A percentile compares a stretch with the other conserved stretches of the same genome.
Evolutionary conservation across 2,888 invertebrate genomes (phyloP).

Genomic region (Litoditis marina): DNA sequence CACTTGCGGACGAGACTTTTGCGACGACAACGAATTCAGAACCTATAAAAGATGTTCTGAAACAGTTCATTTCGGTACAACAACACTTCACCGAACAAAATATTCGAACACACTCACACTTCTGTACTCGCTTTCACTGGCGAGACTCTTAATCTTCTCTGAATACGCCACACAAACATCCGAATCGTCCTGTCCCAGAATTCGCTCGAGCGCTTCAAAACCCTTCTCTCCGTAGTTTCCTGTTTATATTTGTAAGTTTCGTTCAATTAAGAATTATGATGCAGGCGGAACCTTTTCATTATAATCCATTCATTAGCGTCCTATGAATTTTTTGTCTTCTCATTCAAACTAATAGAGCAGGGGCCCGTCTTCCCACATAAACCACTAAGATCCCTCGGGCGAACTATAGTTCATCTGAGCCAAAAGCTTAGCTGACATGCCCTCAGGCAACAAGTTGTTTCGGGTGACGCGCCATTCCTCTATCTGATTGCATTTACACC

Average conservation of each 20-base stretch:
- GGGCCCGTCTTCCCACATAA: too few species aligned
- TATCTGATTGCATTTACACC: too few species aligned
- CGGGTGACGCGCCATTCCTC: too few species aligned
- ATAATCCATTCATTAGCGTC: too few species aligned
- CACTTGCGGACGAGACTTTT: conserved; percentile 58
- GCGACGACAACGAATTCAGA: conserved; percentile 34
- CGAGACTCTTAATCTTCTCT: conserved; percentile 67
- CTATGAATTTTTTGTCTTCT: too few species aligned
- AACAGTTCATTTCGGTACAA: neutral
- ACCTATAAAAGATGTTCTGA: conserved; percentile 23
- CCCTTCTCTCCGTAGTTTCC: conserved; percentile 78
- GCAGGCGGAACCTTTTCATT: neutral
- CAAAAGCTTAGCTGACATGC: too few species aligned
- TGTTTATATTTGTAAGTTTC: too few species aligned
- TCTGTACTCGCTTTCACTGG: conserved; percentile 48
- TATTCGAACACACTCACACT: conserved; percentile 13
- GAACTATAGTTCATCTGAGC: too few species aligned
- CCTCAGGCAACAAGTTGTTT: too few species aligned
- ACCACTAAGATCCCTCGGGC: too few species aligned
- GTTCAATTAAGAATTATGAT: neutral
- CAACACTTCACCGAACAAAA: neutral
- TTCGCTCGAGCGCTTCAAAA: conserved; percentile 72
- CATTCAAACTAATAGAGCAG: too few species aligned
- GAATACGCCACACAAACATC: conserved; percentile 73
- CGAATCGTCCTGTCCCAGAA: conserved; percentile 62